A percentile compares a stretch with the other conserved stretches of the same genome.
These are phyloP conservation scores for Myoxocephalus aenaeus DNA, from an alignment of 2,797 vertebrate genomes.

Conservation along the genomic window DNA sequence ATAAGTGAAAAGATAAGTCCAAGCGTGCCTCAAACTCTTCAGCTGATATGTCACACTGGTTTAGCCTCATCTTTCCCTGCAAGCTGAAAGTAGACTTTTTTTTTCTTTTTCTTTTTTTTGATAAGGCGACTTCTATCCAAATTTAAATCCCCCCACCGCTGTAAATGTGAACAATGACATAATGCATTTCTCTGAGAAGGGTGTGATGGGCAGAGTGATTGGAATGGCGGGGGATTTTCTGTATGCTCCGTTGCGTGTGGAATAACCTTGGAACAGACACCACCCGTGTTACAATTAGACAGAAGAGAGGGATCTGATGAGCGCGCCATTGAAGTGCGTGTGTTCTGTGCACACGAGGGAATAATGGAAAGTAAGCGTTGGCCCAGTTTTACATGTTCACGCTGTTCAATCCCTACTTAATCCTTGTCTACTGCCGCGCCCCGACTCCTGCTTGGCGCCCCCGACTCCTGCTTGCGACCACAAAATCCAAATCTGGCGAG, in stretches of 20 bases:
- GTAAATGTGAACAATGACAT: slow-evolving; percentile 59
- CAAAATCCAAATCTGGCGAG: neutral
- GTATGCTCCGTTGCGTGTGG: slow-evolving; percentile 21
- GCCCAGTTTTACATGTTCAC: slow-evolving; percentile 36
- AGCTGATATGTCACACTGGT: slow-evolving; percentile 66
- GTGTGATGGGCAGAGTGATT: slow-evolving; percentile 36
- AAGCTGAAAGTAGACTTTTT: slow-evolving; percentile 44
- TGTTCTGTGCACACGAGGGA: slow-evolving; percentile 43
- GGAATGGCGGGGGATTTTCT: slow-evolving; percentile 18
- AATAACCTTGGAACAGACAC: slow-evolving; percentile 57
- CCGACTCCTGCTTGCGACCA: neutral
- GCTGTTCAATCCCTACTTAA: slow-evolving; percentile 38
- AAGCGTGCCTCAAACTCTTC: slow-evolving; percentile 56
- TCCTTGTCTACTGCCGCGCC: slow-evolving; percentile 31
- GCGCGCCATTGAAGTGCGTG: slow-evolving; percentile 35
- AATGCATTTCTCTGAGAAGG: slow-evolving; percentile 30
- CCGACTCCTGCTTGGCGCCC: neutral
- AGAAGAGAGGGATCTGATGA: slow-evolving; percentile 36
- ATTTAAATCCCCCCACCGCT: slow-evolving; percentile 61
- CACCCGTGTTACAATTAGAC: slow-evolving; percentile 36
- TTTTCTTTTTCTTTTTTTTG: slow-evolving; percentile 14
- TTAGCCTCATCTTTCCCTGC: slow-evolving; percentile 49
- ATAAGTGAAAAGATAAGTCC: slow-evolving; percentile 73
- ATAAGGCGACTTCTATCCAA: slow-evolving; percentile 57
- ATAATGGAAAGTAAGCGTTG: slow-evolving; percentile 50